Base-by-base conservation (phyloP, 2,797 vertebrate genomes). In the Pangasius macronema region DNA sequence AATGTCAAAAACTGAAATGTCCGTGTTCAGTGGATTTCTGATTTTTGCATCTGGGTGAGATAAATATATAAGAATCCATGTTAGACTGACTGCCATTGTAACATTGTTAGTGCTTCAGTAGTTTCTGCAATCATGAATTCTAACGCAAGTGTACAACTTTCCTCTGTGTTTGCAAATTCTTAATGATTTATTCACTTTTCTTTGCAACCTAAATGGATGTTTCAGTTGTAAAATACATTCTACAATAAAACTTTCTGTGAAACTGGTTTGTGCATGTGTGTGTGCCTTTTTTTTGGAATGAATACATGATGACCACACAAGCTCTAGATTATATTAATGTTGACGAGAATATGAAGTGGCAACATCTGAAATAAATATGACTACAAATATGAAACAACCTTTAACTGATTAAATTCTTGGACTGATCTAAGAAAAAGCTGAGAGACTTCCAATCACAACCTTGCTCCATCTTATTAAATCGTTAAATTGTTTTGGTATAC, bases 11-110 rank as follows among this genome's bases (percentile, higher is more conserved):
- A 57, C 22, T 67, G 84, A 86, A n/a, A 68, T 53, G 61, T 82
- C 67, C 1, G 51, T 97, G 91, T 97, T 97, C 92, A 97, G 95
- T 0, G 97, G 97, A 3, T 97, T 97, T 91, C 92, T 97, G 86
- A 91, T 97, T 36, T 97, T 95, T 86, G 93, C 94, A 20, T 86
- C 13, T 5, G 65, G 33, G 3, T 88, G 55, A 84, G 20, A 9
- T 33, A 83, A 67, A 51, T 49, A 22, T 18, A 70, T 73, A 70
- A 75, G 3, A 49, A 33, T 22, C 22, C 30, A 63, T 65, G 22
- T 30, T 61, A 73, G 13, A 22, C 42, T 59, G 53, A 22, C 13
- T 49, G 16, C 39, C 27, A 82, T 2, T 65, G 27, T 20, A 82
- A 16, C 36, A 65, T n/a, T 80, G 53, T 24, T 59, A 80, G 11